These are phyloP conservation scores for Tetragonula carbonaria DNA, from an alignment of 2,888 invertebrate genomes.

Conservation along the genomic window DNA sequence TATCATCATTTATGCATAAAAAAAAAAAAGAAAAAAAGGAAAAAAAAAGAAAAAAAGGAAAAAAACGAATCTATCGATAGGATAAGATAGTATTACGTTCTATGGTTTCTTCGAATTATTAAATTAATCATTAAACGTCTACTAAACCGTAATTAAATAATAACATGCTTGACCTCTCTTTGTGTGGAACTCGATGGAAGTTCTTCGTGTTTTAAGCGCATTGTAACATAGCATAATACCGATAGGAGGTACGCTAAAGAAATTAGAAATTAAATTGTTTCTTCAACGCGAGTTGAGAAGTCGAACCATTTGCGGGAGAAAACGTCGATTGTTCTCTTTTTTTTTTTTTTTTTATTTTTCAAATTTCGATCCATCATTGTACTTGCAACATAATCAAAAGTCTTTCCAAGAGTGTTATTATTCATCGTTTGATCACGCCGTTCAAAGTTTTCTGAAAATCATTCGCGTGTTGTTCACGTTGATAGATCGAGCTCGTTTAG, in stretches of 20 bases:
- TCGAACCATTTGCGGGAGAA: conserved; percentile 3
- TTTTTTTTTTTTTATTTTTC: background rate
- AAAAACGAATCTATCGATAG: conserved; percentile 68
- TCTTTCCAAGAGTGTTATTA: conserved; percentile 26
- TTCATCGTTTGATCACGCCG: background rate
- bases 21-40: background rate
- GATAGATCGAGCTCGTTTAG: conserved; percentile 22
- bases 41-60: conserved; percentile 7
- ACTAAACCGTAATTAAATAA: conserved; percentile 59
- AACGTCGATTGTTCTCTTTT: conserved; percentile 12
- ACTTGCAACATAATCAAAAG: conserved; percentile 52
- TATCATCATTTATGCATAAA: conserved; percentile 71
- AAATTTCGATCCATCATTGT: conserved; percentile 24
- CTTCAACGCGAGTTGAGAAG: background rate
- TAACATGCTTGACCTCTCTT: conserved; percentile 70
- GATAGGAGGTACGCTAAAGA: conserved; percentile 62
- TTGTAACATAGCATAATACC: conserved; percentile 80
- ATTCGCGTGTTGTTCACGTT: conserved; percentile 12
- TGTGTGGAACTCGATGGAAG: conserved; percentile 65
- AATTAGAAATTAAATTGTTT: conserved; percentile 59
- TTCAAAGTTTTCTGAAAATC: conserved; percentile 23
- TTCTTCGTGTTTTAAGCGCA: conserved; percentile 73
- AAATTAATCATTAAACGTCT: conserved; percentile 61
- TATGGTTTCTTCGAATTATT: conserved; percentile 65
- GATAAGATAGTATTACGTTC: conserved; percentile 70